These are phyloP conservation scores for Mionectes olivaceus DNA, from an alignment of 2,797 vertebrate genomes.

Conservation along the genomic window DNA sequence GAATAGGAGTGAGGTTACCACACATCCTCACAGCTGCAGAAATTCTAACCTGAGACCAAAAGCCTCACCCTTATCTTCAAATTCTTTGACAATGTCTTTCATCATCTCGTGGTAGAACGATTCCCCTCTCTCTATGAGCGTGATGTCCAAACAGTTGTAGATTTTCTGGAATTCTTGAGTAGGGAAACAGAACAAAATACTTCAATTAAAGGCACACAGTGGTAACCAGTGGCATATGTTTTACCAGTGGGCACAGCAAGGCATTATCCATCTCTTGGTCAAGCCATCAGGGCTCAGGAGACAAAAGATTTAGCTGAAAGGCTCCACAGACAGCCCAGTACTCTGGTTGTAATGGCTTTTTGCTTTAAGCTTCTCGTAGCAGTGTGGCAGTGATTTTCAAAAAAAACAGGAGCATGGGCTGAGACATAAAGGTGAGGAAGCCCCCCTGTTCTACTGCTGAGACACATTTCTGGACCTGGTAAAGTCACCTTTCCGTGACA, in stretches of 20 bases:
- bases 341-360: background rate
- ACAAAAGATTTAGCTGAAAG: background rate
- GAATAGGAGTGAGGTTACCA: background rate
- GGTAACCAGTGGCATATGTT: background rate
- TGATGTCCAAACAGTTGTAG: constrained; percentile 88
- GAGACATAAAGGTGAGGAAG: background rate
- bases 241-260: background rate
- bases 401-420: background rate
- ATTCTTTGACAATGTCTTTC: constrained; percentile 87
- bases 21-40: background rate
- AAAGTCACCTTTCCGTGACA: constrained; percentile 88
- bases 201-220: background rate
- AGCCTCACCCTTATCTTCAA: constrained; percentile 88
- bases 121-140: constrained; percentile 89
- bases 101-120: constrained; percentile 94
- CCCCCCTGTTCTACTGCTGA: background rate
- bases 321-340: background rate
- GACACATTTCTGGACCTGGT: background rate
- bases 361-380: background rate
- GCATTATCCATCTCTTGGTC: background rate
- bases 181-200: constrained; percentile 3
- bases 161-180: constrained; percentile 93
- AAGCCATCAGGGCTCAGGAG: background rate
- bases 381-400: background rate
- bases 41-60: background rate